A percentile compares a stretch with the other conserved stretches of the same genome.
Evolutionary conservation across 92 coral and sea anemone species (phyloP).

Genomic region (Epizoanthus scotinus): DNA sequence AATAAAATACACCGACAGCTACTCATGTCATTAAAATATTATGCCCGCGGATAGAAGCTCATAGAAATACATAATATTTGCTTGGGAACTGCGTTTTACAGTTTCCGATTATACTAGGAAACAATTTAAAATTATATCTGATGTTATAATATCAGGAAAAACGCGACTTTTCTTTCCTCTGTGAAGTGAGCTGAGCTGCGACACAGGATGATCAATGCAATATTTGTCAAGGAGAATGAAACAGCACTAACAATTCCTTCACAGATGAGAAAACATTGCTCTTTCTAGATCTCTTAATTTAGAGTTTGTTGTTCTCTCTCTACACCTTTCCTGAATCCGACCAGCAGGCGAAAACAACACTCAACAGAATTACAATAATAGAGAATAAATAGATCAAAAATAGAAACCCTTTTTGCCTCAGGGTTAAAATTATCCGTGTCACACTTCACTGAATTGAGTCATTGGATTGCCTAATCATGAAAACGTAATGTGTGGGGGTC

Average conservation of each 20-base stretch:
- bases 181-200: neutral
- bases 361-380: slow-evolving; percentile 1
- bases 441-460: slow-evolving; percentile 20
- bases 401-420: slow-evolving; percentile 21
- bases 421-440: slow-evolving; percentile 23
- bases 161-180: neutral
- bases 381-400: slow-evolving; percentile 4
- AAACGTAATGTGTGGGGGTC: slow-evolving; percentile 28
- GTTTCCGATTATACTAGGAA: slow-evolving; percentile 27
- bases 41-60: slow-evolving; percentile 10
- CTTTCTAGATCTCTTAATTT: neutral
- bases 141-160: neutral
- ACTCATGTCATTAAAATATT: slow-evolving; percentile 10
- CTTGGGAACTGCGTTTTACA: neutral
- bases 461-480: slow-evolving; percentile 6
- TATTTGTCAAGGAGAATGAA: neutral
- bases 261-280: neutral
- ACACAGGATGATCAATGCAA: neutral
- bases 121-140: slow-evolving; percentile 20
- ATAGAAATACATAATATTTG: slow-evolving; percentile 11
- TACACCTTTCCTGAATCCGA: neutral
- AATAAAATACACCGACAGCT: neutral
- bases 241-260: neutral
- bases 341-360: slow-evolving; percentile 26
- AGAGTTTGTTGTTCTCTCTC: neutral